Base-by-base conservation (phyloP, 2,113 vertebrate species). In the Stegastes partitus region DNA sequence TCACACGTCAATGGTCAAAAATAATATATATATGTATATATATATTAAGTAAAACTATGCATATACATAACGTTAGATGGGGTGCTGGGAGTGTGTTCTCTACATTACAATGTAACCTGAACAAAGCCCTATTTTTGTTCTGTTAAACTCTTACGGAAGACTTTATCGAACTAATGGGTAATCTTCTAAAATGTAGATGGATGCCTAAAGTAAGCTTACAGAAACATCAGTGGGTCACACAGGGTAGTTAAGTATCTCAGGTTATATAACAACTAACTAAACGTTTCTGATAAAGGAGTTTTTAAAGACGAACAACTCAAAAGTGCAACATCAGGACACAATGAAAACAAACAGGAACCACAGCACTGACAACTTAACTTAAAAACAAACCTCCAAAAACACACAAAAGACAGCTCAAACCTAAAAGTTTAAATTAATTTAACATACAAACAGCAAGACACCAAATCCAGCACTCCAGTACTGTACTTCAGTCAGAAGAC, bases 321-420 rank as follows among this genome's bases (percentile, higher is more conserved):
- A 86, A 87, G 87, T 90, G 87, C 85, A 89, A 89, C 80, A 85
- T 81, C 73, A 81, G 73, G 80, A 81, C 74, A 84, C 53, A 70
- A 56, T 74, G 39, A 63, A 81, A 64, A 81, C n/a, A 77, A 37
- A 19, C 39, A 42, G 39, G 39, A 76, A 87, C 56, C 63, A 78
- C 74, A 84, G 68, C 68, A 68, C 71, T 18, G 44, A 76, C 18
- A 85, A 68, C 82, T 89, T 85, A 55, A 85, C 57, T 70, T 37
- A 59, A 75, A 84, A 81, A 74, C 49, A 72, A 71, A 57, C 28
- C 47, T 61, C 54, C 28, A 21, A 69, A 57, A 18, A 72, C 11
- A 75, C 34, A 71, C 39, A 68, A n/a, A 50, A 62, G 25, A 65
- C 49, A 59, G 15, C 56, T 65, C 11, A 61, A 63, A 68, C 61